Percentiles rank a stretch among this genome's conserved stretches.
phyloP scores from a whole-genome alignment of 1,140 invertebrate genomes.

The Diorhabda sublineata region DNA sequence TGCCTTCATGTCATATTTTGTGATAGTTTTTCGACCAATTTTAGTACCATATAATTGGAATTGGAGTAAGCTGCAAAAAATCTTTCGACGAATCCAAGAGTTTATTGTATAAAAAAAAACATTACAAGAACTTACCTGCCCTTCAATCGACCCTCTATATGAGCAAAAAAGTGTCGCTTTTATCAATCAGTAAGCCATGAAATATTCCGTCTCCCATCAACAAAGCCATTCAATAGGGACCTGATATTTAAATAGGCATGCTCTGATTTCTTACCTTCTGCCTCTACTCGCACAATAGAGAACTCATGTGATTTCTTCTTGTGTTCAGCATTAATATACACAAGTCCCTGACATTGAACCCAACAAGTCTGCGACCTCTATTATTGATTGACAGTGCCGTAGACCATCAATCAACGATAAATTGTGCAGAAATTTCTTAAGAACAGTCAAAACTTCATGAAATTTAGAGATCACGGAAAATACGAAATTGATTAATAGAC shows the following conservation, averaged over 20 bases:
- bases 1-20: too few species aligned
- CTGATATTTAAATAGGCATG: constrained; percentile 2
- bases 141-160: background rate
- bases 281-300: background rate
- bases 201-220: background rate
- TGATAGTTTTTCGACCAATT: too few species aligned
- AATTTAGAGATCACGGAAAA: too few species aligned
- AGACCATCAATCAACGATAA: background rate
- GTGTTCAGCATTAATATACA: background rate
- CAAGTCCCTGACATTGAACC: background rate
- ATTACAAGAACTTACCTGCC: background rate
- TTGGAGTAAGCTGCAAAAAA: too few species aligned
- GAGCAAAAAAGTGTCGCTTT: background rate
- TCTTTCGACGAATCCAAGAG: too few species aligned
- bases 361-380: background rate
- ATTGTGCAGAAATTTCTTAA: too few species aligned
- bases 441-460: too few species aligned
- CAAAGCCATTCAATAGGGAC: background rate
- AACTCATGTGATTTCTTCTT: background rate
- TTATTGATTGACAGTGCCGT: background rate
- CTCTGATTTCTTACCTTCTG: constrained; percentile 2
- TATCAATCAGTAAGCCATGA: background rate
- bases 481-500: too few species aligned
- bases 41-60: too few species aligned
- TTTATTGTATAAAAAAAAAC: too few species aligned